A percentile compares a stretch with the other conserved stretches of the same genome.
These are phyloP conservation scores for Dryobotodes eremita DNA, from an alignment of 2,888 invertebrate species.

Conservation along the genomic window DNA sequence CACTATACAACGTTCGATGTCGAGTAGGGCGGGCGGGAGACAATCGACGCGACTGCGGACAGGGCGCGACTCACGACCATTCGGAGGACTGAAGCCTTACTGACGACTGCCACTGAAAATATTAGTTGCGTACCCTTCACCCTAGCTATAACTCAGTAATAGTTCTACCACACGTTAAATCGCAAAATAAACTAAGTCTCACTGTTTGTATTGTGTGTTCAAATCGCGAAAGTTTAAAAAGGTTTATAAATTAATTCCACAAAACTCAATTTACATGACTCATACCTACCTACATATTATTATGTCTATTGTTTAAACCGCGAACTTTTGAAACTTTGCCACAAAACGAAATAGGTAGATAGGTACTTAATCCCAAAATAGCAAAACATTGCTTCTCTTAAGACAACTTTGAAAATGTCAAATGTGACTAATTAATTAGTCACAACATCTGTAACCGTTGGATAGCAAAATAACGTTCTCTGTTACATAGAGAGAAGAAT, in stretches of 20 bases:
- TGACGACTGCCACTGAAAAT: constrained; percentile 31
- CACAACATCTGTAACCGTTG: neutral
- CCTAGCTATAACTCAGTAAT: constrained; percentile 9
- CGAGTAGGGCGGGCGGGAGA: constrained; percentile 26
- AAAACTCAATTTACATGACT: neutral
- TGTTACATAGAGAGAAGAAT: neutral
- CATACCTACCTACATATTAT: neutral
- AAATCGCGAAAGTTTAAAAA: constrained; percentile 6
- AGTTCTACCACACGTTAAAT: constrained; percentile 8
- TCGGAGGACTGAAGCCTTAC: constrained; percentile 56
- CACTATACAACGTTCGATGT: constrained; percentile 7
- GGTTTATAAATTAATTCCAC: neutral
- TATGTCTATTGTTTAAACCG: neutral
- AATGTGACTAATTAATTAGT: neutral
- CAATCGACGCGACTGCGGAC: constrained; percentile 11
- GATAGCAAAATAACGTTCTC: neutral
- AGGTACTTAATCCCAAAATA: neutral
- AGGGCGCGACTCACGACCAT: constrained; percentile 34
- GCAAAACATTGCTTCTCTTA: neutral
- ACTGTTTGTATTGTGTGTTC: constrained; percentile 18
- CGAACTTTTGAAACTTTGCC: neutral
- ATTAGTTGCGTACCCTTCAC: constrained; percentile 18
- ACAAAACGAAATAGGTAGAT: neutral
- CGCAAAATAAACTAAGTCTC: neutral
- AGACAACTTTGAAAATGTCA: neutral